A percentile compares a stretch with the other conserved stretches of the same genome.
Conservation (phyloP, 2,797 vertebrate genomes). For the Lithobates pipiens region DNA sequence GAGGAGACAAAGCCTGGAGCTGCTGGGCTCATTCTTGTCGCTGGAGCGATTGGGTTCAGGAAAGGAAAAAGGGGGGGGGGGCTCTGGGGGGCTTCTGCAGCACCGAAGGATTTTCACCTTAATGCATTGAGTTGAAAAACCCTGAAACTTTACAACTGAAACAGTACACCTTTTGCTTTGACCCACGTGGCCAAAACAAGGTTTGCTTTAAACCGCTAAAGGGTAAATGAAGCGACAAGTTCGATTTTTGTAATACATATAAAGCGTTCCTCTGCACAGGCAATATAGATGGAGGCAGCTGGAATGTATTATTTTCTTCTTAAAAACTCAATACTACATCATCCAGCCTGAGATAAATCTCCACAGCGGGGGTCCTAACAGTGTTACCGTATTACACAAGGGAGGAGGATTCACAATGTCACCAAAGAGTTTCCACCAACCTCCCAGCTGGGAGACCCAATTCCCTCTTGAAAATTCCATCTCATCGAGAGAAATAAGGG, state of each 20-base stretch:
- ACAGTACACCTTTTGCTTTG: too few species aligned
- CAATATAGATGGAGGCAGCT: neutral
- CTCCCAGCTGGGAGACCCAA: slow-evolving; percentile 60
- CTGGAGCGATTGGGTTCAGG: too few species aligned
- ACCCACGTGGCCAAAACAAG: too few species aligned
- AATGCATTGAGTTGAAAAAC: too few species aligned
- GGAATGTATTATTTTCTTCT: slow-evolving; percentile 30
- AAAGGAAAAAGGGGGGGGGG: too few species aligned
- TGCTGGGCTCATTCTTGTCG: too few species aligned
- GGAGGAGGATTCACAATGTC: neutral
- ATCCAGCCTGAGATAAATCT: slow-evolving; percentile 4
- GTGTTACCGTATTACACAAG: neutral
- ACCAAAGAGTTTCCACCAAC: neutral
- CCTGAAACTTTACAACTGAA: too few species aligned
- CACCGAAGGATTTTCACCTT: too few species aligned
- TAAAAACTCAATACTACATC: neutral
- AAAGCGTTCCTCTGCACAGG: neutral
- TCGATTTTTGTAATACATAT: neutral
- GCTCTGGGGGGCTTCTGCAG: too few species aligned
- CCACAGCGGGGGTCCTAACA: neutral
- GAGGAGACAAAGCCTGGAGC: too few species aligned
- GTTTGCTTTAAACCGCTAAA: too few species aligned
- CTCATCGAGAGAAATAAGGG: slow-evolving; percentile 65
- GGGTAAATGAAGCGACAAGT: too few species aligned
- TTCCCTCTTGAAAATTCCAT: slow-evolving; percentile 16